Evolutionary conservation across 2,797 vertebrate genomes (phyloP).

Genomic region (Sandelia bainsii): DNA sequence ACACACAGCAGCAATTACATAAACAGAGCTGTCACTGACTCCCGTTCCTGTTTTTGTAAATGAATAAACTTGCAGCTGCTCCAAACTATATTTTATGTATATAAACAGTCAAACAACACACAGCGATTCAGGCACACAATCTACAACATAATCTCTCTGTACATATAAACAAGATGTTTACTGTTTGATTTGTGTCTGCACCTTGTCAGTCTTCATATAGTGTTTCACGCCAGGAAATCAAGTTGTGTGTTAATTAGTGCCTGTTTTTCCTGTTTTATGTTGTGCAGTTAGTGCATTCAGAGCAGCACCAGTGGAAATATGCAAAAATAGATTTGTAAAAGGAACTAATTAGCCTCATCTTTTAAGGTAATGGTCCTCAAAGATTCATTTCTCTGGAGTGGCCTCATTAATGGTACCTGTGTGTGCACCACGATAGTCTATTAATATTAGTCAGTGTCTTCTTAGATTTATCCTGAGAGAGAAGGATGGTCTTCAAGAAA

Average conservation of each 20-base stretch:
- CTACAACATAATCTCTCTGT: background rate
- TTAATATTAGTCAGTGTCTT: slow-evolving; percentile 56
- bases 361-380: slow-evolving; percentile 32
- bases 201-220: slow-evolving; percentile 1
- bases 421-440: slow-evolving; percentile 30
- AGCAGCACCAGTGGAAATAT: slow-evolving; percentile 10
- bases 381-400: slow-evolving; percentile 50
- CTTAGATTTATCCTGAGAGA: slow-evolving; percentile 41
- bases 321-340: slow-evolving; percentile 37
- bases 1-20: background rate
- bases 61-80: background rate
- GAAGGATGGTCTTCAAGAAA: slow-evolving; percentile 21
- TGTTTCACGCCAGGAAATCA: slow-evolving; percentile 4
- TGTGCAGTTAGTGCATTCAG: slow-evolving; percentile 26
- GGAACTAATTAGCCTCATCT: slow-evolving; percentile 54
- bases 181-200: slow-evolving; percentile 1
- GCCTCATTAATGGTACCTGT: slow-evolving; percentile 57
- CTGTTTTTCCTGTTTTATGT: slow-evolving; percentile 14
- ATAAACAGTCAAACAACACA: background rate
- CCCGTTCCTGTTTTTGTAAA: background rate
- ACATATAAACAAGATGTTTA: slow-evolving; percentile 9
- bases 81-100: background rate
- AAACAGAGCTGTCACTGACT: background rate
- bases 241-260: slow-evolving; percentile 6
- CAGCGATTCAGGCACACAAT: background rate